Percentiles rank a stretch among this genome's conserved stretches.
Conservation (phyloP, 2,888 invertebrate species). For the Erpobdella octoculata region DNA sequence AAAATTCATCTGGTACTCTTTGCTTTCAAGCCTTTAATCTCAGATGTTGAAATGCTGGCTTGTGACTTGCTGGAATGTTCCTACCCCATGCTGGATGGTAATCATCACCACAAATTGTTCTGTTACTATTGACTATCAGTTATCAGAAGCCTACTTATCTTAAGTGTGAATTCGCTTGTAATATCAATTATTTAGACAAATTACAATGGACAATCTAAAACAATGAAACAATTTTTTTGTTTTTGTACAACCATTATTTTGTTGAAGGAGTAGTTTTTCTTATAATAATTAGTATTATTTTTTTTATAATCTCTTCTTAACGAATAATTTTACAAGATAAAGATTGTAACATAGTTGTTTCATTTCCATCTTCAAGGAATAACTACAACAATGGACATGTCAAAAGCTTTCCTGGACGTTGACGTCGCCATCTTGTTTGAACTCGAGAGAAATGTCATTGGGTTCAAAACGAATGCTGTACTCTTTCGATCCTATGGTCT, state of each 20-base stretch:
- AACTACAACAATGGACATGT: neutral
- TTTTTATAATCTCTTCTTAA: neutral
- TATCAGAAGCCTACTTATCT: too few relatives aligned
- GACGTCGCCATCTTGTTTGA: conserved; percentile 21
- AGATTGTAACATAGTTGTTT: neutral
- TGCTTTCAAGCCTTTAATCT: conserved; percentile 20
- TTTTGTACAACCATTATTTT: too few relatives aligned
- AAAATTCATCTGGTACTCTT: conserved; percentile 15
- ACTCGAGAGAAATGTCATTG: conserved; percentile 22
- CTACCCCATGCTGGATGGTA: neutral
- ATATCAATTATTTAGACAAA: too few relatives aligned
- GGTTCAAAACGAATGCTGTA: conserved; percentile 20
- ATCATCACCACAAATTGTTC: too few relatives aligned
- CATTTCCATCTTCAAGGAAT: neutral
- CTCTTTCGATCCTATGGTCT: conserved; percentile 20
- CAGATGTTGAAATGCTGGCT: neutral
- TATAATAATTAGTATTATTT: neutral
- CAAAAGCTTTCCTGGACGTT: conserved; percentile 14
- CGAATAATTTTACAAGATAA: neutral
- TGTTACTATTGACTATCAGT: too few relatives aligned
- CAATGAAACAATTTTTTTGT: too few relatives aligned
- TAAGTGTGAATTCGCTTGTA: too few relatives aligned
- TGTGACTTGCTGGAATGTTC: conserved; percentile 16
- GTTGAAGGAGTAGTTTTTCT: neutral
- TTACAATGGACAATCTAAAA: too few relatives aligned